Evolutionary conservation across 2,888 invertebrate species (phyloP).

Genomic region (Torymus auratus): DNA sequence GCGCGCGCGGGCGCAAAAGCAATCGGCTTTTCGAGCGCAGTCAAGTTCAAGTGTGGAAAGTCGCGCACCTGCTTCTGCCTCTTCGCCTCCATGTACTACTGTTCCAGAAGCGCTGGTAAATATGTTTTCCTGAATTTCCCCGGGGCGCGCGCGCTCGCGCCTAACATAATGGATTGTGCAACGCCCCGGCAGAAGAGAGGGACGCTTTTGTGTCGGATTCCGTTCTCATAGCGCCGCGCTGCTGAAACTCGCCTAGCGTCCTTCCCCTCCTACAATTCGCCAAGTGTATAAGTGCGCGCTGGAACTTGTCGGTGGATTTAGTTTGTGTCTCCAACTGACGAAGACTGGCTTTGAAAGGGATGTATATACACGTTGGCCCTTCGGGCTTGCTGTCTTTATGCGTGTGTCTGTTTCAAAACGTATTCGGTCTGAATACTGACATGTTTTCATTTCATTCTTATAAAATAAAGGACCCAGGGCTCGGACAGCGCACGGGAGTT

Average conservation of each 20-base stretch:
- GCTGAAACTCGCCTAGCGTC: background rate
- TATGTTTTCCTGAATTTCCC: conserved; percentile 40
- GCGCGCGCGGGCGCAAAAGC: background rate
- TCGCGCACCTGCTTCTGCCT: background rate
- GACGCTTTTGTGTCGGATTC: conserved; percentile 40
- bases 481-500: no score
- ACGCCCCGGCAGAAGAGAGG: background rate
- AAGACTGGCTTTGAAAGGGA: no score
- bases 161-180: conserved; percentile 35
- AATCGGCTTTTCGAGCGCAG: conserved; percentile 20
- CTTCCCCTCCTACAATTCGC: no score
- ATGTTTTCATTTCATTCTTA: no score
- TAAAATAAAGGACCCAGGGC: no score
- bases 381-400: no score
- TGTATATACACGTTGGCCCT: no score
- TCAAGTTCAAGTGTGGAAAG: conserved; percentile 30
- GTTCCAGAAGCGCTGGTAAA: conserved; percentile 24
- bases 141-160: background rate
- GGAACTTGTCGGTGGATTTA: no score
- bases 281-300: no score
- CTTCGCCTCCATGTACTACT: background rate
- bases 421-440: no score
- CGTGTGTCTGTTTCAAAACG: no score
- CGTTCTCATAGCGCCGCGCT: conserved; percentile 17
- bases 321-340: no score